These are phyloP conservation scores for Denticeps clupeoides DNA, from an alignment of 2,797 vertebrate species.

Conservation along the genomic window DNA sequence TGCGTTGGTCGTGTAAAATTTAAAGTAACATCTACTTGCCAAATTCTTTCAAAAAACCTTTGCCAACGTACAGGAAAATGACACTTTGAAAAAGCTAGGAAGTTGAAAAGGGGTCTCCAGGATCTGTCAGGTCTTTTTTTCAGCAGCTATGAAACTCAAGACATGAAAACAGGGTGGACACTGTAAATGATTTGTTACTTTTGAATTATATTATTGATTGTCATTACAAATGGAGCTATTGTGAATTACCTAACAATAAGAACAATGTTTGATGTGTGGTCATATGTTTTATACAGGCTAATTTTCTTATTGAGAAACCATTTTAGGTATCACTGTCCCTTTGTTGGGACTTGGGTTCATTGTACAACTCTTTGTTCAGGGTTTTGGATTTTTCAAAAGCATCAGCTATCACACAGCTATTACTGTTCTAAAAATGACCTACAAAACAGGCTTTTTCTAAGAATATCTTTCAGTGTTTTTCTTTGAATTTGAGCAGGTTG, in stretches of 20 bases:
- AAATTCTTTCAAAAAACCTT: conserved; percentile 2
- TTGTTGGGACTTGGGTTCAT: too few species aligned
- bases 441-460: too few species aligned
- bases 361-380: not conserved
- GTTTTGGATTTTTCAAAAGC: not conserved
- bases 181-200: conserved; percentile 25
- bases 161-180: conserved; percentile 54
- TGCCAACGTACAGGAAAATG: conserved; percentile 19
- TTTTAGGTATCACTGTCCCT: not conserved
- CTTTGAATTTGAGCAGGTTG: too few species aligned
- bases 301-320: conserved; percentile 35
- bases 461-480: not conserved
- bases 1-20: conserved; percentile 5
- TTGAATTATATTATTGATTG: conserved; percentile 3
- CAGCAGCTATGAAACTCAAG: conserved; percentile 22
- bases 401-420: not conserved
- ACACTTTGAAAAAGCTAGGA: conserved; percentile 29
- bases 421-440: not conserved
- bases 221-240: conserved; percentile 2
- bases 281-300: conserved; percentile 48
- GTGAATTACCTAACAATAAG: conserved; percentile 2
- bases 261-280: conserved; percentile 31
- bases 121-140: conserved; percentile 49
- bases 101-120: conserved; percentile 40
- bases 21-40: conserved; percentile 2